Evolutionary conservation across 2,113 vertebrate species (phyloP), one percentile per base, ranked within the genome.

Genomic region (Lampris incognitus): DNA sequence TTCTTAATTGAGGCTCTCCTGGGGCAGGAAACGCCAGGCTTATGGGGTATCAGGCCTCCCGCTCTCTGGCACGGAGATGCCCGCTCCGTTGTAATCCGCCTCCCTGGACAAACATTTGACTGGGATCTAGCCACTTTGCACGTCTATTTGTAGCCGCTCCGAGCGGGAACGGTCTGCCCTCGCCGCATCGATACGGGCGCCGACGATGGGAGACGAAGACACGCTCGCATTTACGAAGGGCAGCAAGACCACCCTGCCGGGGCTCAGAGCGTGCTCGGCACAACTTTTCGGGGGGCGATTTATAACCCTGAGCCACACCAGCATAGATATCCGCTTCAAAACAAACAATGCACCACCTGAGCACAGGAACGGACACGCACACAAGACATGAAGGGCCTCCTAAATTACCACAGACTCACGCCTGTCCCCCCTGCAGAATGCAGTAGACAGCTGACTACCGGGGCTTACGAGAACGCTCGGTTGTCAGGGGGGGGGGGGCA

Each of bases 381-480:
- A 69, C 81, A 78, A 88, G 84, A 86, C 81, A 74, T 79, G 71
- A 48, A 69, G 81, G 75, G 66, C 67, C 82, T 64, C 75, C 56
- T 76, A 81, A 87, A 90, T 91, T 87, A 91, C 74, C 85, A 85
- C 86, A 89, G 85, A 85, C 83, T 87, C 87, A 87, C 79, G 85
- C 81, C 36, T 85, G 84, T 11, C 48, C 80, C 87, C 85, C 85
- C 88, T 79, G 71, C 73, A 88, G 92, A 92, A 91, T 92, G 87
- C 89, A 85, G 85, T 82, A 91, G 87, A 90, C 92, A 93, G 87
- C 91, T 93, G 92, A 93, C 90, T 91, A 89, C 85, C 82, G 84
- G 79, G 89, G 88, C 92, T 91, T 88, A 91, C 85, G 87, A 89
- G 86, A 92, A 91, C 85, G 81, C 88, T 91, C 86, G 88, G 89